Percentiles rank a stretch among this genome's conserved stretches.
Conservation (phyloP, 2,113 vertebrate genomes). For the Pandion haliaetus region DNA sequence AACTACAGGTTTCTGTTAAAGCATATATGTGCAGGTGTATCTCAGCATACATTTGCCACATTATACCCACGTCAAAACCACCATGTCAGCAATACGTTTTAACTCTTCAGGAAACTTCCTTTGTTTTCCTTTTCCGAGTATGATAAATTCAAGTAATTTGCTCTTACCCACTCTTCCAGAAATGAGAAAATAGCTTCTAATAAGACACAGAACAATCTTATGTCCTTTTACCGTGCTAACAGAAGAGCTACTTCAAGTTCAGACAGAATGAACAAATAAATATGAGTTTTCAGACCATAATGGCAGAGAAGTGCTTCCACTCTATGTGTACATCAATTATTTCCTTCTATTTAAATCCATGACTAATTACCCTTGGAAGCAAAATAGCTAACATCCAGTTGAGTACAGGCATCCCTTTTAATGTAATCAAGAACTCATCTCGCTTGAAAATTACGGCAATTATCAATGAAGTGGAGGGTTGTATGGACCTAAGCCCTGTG, state of each 20-base stretch:
- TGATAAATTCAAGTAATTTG: background rate
- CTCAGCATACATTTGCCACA: background rate
- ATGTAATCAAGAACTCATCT: slow-evolving; percentile 45
- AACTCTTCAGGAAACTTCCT: background rate
- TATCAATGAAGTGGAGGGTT: slow-evolving; percentile 32
- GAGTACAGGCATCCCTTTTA: slow-evolving; percentile 18
- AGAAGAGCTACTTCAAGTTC: slow-evolving; percentile 22
- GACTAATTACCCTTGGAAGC: slow-evolving; percentile 51
- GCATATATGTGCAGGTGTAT: background rate
- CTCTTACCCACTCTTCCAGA: background rate
- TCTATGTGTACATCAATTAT: slow-evolving; percentile 32
- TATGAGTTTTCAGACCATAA: slow-evolving; percentile 13
- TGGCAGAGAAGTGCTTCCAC: slow-evolving; percentile 31
- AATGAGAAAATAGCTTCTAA: slow-evolving; percentile 31
- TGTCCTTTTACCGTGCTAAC: background rate
- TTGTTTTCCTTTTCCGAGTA: background rate
- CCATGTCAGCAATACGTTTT: background rate
- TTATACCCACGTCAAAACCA: background rate
- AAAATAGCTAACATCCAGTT: slow-evolving; percentile 34
- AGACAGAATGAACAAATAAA: slow-evolving; percentile 38
- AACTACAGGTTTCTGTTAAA: background rate
- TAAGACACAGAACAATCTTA: background rate
- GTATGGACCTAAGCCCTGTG: background rate
- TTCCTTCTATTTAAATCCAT: slow-evolving; percentile 42
- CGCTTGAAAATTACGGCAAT: slow-evolving; percentile 31